A percentile compares a stretch with the other conserved stretches of the same genome.
Evolutionary conservation across 2,113 vertebrate species (phyloP).

Genomic region (Hepsetus odoe): DNA sequence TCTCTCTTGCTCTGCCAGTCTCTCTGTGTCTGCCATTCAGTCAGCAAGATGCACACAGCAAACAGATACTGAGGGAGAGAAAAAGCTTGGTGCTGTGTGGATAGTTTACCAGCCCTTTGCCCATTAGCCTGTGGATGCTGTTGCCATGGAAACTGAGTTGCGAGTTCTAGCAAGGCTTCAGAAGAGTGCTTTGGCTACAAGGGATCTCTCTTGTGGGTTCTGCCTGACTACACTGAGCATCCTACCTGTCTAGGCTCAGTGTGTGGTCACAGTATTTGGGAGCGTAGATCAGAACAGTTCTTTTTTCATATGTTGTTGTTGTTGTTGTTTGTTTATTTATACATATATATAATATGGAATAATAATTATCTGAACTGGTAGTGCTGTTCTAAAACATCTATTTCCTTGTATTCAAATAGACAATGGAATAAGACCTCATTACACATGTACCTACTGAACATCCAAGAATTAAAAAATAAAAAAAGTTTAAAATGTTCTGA

Average conservation of each 20-base stretch:
- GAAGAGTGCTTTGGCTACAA: slow-evolving; percentile 53
- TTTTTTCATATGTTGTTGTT: too few relatives aligned
- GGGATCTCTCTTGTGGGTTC: slow-evolving; percentile 48
- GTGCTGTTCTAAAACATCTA: not conserved
- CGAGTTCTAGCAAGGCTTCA: slow-evolving; percentile 48
- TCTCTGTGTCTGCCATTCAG: slow-evolving; percentile 21
- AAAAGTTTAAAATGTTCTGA: too few relatives aligned
- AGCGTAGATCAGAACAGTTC: not conserved
- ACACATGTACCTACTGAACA: not conserved
- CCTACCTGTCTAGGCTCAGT: not conserved
- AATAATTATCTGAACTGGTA: not conserved
- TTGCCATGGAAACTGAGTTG: slow-evolving; percentile 69
- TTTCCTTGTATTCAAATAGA: not conserved
- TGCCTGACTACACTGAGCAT: slow-evolving; percentile 43
- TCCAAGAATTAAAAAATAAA: too few relatives aligned
- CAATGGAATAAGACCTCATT: too few relatives aligned
- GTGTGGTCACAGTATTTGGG: not conserved
- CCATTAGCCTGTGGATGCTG: slow-evolving; percentile 53
- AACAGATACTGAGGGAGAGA: slow-evolving; percentile 54
- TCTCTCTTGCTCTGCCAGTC: not conserved
- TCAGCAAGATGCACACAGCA: slow-evolving; percentile 54
- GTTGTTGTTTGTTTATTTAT: not conserved
- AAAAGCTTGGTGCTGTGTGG: slow-evolving; percentile 46
- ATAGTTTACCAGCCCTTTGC: slow-evolving; percentile 47
- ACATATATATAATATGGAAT: not conserved